These are phyloP conservation scores for Dasysyrphus albostriatus DNA, from an alignment of 2,888 invertebrate species.

Conservation along the genomic window DNA sequence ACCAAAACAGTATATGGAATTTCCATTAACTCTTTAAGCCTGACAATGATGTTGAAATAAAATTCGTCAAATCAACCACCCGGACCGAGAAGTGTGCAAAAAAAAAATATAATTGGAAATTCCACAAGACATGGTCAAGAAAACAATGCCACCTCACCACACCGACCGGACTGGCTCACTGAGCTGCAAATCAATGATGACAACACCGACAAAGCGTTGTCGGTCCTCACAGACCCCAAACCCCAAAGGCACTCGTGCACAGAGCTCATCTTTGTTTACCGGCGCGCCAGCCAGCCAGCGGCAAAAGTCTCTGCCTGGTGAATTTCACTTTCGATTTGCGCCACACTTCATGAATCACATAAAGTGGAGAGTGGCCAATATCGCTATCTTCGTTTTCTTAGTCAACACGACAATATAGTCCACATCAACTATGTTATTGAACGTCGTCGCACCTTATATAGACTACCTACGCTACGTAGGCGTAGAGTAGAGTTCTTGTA, in stretches of 20 bases:
- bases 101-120: constrained; percentile 54
- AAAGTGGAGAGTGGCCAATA: constrained; percentile 5
- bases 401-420: background rate
- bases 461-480: constrained; percentile 2
- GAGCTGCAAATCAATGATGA: constrained; percentile 43
- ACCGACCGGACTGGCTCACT: constrained; percentile 4
- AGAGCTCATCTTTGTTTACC: constrained; percentile 64
- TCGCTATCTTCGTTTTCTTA: background rate
- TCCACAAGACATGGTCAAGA: constrained; percentile 55
- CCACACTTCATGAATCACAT: constrained; percentile 69
- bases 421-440: background rate
- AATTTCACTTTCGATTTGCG: constrained; percentile 73
- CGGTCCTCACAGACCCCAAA: background rate
- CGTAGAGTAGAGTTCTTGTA: constrained; percentile 20
- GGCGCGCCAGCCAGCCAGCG: background rate
- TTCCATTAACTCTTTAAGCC: constrained; percentile 36
- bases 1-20: constrained; percentile 50
- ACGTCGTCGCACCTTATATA: background rate
- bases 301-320: background rate
- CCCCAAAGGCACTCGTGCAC: constrained; percentile 44
- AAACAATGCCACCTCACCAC: constrained; percentile 1
- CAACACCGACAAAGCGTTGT: constrained; percentile 33
- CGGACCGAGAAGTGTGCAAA: constrained; percentile 2
- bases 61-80: constrained; percentile 5
- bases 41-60: constrained; percentile 36